phyloP scores from a whole-genome alignment of 2,797 vertebrate genomes.

The Mus spretus region DNA sequence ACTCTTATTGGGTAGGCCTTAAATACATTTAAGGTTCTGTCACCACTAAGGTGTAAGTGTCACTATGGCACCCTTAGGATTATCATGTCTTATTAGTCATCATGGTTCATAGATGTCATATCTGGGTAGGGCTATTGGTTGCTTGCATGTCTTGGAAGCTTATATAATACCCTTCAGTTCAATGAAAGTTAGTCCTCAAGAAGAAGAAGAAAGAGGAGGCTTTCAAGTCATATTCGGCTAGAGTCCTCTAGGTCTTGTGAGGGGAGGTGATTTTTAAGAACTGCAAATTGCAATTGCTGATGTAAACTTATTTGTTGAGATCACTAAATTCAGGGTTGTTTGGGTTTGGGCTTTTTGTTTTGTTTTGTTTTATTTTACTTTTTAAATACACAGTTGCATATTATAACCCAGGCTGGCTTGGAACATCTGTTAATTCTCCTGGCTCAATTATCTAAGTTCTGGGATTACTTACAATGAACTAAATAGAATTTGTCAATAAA shows the following conservation, averaged over 20 bases:
- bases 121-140: background rate
- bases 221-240: too few species aligned
- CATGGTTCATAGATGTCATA: background rate
- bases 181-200: background rate
- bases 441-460: background rate
- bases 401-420: background rate
- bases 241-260: background rate
- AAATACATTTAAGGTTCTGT: background rate
- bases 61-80: background rate
- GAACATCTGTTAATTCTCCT: background rate
- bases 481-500: slow-evolving; percentile 30
- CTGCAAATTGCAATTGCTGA: background rate
- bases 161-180: background rate
- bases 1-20: background rate
- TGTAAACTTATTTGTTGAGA: slow-evolving; percentile 32
- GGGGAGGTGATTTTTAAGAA: background rate
- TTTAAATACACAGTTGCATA: background rate
- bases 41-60: background rate
- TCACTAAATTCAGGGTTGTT: background rate
- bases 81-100: too few species aligned
- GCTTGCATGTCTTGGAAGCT: background rate
- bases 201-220: background rate
- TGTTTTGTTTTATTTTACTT: background rate
- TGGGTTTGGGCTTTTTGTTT: background rate
- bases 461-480: background rate